Evolutionary conservation across 2,113 vertebrate genomes (phyloP), one percentile per base, ranked within the genome.

Genomic region (Salvelinus namaycush): DNA sequence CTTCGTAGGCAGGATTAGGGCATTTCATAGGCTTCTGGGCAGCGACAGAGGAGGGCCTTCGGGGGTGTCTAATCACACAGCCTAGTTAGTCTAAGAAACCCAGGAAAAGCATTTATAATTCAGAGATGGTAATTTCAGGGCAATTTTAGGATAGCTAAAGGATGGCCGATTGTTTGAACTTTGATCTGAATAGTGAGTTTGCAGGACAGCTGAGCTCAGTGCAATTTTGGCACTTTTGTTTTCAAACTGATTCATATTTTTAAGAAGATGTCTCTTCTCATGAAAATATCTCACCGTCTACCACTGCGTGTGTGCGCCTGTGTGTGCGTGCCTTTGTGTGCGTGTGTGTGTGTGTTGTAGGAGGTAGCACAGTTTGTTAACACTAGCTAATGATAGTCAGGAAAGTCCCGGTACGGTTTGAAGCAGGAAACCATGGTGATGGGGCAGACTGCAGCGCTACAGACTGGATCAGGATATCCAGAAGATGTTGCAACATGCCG

Each of bases 321-420:
- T 60, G 72, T 66, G 75, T n/a, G 64, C 2, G 39, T 4, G 29
- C 4, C 4, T 31, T 5, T n/a, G 22, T 70, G 27, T 48, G 44
- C 78, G 16, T 66, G 75, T 11, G 54, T 3, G 66, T 68, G 64
- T 29, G 60, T 54, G n/a, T 57, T 26, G 20, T 73, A 2, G 72
- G 20, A 71, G 31, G 27, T 3, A 54, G 20, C 5, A 27, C 60
- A 24, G 18, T 16, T 4, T 16, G 2, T 24, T 68, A 69, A 54
- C 16, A 77, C 26, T 4, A 29, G 51, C 6, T 84, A 48, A 83
- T 76, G 66, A 81, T 73, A 82, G 74, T 5, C 76, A 83, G 89
- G 81, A 86, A 91, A 90, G 76, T 86, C 87, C 86, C 87, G 57
- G 5, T 18, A 54, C 64, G 39, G 29, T 66, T 60, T 73, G 8